Evolutionary conservation across 2,113 vertebrate genomes (phyloP), one percentile per base, ranked within the genome.

Genomic region (Anser cygnoides): DNA sequence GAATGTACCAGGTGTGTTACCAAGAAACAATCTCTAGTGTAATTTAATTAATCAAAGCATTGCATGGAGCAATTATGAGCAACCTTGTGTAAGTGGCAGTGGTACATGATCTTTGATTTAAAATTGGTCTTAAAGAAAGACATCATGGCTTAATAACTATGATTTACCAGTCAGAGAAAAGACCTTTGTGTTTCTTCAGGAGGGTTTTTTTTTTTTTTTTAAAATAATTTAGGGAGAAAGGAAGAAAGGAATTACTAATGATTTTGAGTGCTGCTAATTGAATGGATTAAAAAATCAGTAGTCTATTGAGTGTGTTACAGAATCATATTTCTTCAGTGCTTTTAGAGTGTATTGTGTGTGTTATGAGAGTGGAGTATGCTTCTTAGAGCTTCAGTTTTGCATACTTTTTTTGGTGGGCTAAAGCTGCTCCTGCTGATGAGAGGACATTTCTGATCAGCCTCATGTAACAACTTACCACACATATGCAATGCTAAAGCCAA

Each of bases 1-100:
- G 98, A 94, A 7, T 23, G 89, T 95, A 97, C 97, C 98, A 98
- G 98, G 98, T 98, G 98, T 98, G 97, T 98, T 98, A 98, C 98
- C 95, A 98, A 98, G 97, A 97, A 97, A 98, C 97, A 97, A 97
- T 98, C 97, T 98, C 97, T 94, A 95, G 92, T 97, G 97, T 97
- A 97, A 97, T 98, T 98, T 98, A 98, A 98, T 98, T 98, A 98
- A 97, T 97, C 94, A 96, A 96, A 98, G 94, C 93, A 54, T 95
- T 96, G 96, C 93, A 95, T 75, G 77, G 96, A 95, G 88, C 97
- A 96, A 97, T 98, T 97, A 98, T 55, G 91, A 97, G 92, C 92
- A 97, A 93, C 95, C 96, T 96, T 94, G 84, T 95, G 84, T 95
- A 98, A 98, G 97, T 97, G 96, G 94, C 70, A 80, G 89, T 78